phyloP scores from a whole-genome alignment of 1,140 invertebrate species.

The Onthophagus taurus region DNA sequence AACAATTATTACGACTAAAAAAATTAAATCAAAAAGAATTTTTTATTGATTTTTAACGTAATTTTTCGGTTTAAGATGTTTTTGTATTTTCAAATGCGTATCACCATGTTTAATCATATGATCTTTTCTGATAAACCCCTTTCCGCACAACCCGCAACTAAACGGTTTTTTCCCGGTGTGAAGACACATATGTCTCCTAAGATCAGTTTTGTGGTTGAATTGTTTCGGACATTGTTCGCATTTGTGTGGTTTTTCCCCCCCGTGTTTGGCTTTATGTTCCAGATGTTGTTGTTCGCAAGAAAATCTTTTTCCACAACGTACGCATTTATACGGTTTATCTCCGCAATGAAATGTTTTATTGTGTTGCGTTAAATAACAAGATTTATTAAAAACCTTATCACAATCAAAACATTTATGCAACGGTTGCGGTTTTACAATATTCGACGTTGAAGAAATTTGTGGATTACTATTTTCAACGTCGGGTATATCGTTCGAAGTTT shows the following conservation, averaged over 20 bases:
- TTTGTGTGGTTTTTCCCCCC: conserved; percentile 78
- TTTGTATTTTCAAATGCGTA: conserved; percentile 53
- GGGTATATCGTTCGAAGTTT: too few relatives aligned
- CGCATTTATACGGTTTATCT: conserved; percentile 76
- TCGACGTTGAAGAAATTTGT: conserved; percentile 18
- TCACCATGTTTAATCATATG: conserved; percentile 89
- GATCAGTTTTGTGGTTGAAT: conserved; percentile 85
- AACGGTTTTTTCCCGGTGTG: conserved; percentile 78
- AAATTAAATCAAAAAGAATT: too few relatives aligned
- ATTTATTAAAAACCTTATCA: conserved; percentile 75
- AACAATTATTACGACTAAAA: too few relatives aligned
- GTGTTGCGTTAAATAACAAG: conserved; percentile 82
- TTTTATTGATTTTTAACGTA: too few relatives aligned
- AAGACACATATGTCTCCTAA: conserved; percentile 77
- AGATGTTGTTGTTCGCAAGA: conserved; percentile 53
- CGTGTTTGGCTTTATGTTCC: conserved; percentile 67
- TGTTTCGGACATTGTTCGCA: conserved; percentile 81
- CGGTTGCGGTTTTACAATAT: conserved; percentile 17
- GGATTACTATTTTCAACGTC: conserved; percentile 37
- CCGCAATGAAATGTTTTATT: conserved; percentile 82
- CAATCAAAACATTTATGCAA: conserved; percentile 70
- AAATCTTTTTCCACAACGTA: conserved; percentile 76
- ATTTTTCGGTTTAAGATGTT: conserved; percentile 5
- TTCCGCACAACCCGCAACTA: conserved; percentile 68
- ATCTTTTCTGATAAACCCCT: conserved; percentile 88